These are phyloP conservation scores for Dreissena polymorpha DNA, from an alignment of 1,140 invertebrate species.

Conservation along the genomic window DNA sequence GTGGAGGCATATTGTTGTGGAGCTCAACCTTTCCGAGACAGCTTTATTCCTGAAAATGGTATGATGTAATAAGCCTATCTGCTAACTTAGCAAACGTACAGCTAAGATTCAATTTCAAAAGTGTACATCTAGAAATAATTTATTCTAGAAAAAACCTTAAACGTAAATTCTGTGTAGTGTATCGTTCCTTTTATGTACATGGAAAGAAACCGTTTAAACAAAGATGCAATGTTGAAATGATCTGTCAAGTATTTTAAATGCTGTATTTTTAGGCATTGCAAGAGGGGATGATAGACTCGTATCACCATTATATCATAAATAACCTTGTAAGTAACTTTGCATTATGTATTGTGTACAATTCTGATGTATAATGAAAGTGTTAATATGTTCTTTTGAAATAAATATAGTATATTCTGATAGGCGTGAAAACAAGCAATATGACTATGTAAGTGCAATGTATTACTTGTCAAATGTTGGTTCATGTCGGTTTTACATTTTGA, in stretches of 20 bases:
- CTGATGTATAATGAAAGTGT: too few relatives aligned
- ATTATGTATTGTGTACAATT: background rate
- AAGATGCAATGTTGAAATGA: background rate
- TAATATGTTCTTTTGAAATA: too few relatives aligned
- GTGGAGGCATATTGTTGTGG: conserved; percentile 74
- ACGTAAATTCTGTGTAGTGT: background rate
- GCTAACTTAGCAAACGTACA: too few relatives aligned
- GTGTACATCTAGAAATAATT: background rate
- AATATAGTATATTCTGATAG: too few relatives aligned
- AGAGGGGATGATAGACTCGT: conserved; percentile 79
- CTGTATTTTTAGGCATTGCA: conserved; percentile 74
- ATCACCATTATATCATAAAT: conserved; percentile 77
- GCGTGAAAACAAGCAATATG: too few relatives aligned
- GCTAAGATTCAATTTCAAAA: too few relatives aligned
- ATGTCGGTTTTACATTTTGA: too few relatives aligned
- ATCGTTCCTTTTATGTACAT: background rate
- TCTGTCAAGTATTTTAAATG: conserved; percentile 10
- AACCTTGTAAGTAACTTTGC: conserved; percentile 72
- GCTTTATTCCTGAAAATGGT: conserved; percentile 75
- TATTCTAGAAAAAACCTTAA: background rate
- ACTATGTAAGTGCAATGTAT: too few relatives aligned
- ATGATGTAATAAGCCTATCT: conserved; percentile 21
- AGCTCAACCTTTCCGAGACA: conserved; percentile 70
- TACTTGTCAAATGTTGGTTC: too few relatives aligned
- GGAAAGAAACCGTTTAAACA: background rate